These are phyloP conservation scores for Eupithecia subumbrata DNA, from an alignment of 2,888 invertebrate species.

Conservation along the genomic window DNA sequence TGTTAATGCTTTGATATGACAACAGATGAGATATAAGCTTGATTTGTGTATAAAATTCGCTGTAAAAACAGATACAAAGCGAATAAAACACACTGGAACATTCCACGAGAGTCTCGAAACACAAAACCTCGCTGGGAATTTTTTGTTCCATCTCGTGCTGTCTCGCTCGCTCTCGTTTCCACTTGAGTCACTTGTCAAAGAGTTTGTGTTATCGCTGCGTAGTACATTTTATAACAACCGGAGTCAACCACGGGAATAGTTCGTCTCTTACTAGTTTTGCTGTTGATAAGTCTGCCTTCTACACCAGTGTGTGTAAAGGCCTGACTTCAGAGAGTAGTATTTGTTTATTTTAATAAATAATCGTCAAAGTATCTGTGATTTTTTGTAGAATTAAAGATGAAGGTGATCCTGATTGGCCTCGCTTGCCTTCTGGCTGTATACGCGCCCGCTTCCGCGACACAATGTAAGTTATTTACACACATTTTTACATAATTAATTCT, in stretches of 20 bases:
- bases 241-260: constrained; percentile 61
- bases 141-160: constrained; percentile 56
- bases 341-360: constrained; percentile 45
- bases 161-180: constrained; percentile 69
- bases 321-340: constrained; percentile 70
- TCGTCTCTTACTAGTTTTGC: constrained; percentile 64
- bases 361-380: constrained; percentile 82
- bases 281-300: constrained; percentile 88
- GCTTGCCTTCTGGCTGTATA: constrained; percentile 78
- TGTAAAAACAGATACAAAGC: neutral
- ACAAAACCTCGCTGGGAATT: constrained; percentile 71
- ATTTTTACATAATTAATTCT: constrained; percentile 45
- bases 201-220: constrained; percentile 77
- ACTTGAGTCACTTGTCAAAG: constrained; percentile 67
- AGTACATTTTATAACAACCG: constrained; percentile 72
- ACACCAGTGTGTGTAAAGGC: constrained; percentile 97
- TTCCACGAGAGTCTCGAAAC: constrained; percentile 71
- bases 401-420: constrained; percentile 80
- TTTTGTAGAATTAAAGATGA: constrained; percentile 79
- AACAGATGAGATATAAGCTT: neutral
- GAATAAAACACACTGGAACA: constrained; percentile 40
- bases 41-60: constrained; percentile 13
- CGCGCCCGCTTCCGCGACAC: constrained; percentile 81
- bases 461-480: constrained; percentile 85
- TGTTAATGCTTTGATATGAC: neutral